These are phyloP conservation scores for Cerastoderma edule DNA, from an alignment of 2,888 invertebrate species.

Conservation along the genomic window DNA sequence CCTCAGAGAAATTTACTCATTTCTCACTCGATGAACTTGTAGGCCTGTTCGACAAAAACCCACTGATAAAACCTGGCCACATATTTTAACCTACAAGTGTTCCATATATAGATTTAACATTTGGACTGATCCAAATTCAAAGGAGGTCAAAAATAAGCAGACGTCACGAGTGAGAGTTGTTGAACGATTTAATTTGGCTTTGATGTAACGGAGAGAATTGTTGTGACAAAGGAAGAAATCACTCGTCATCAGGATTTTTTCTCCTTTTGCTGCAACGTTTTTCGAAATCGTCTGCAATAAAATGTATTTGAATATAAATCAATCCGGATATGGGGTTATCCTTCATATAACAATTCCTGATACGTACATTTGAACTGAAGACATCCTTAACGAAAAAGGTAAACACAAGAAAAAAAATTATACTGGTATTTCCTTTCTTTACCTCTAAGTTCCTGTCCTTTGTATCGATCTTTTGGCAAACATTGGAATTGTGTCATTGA, in stretches of 20 bases:
- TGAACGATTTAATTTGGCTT: not conserved
- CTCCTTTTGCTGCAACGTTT: conserved; percentile 2
- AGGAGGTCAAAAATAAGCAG: not conserved
- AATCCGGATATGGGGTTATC: no score
- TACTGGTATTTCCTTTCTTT: not conserved
- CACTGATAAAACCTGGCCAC: not conserved
- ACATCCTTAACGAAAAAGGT: conserved; percentile 2
- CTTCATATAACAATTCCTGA: not conserved
- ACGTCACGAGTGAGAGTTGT: not conserved
- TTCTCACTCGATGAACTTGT: no score
- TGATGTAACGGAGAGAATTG: not conserved
- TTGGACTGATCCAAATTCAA: not conserved
- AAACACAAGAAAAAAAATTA: not conserved
- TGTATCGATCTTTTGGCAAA: no score
- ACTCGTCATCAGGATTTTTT: not conserved
- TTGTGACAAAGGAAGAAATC: conserved; percentile 5
- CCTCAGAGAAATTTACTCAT: no score
- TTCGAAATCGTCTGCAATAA: not conserved
- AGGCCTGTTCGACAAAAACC: not conserved
- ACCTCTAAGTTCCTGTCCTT: not conserved
- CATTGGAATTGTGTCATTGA: no score
- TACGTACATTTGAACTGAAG: not conserved
- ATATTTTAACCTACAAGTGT: not conserved
- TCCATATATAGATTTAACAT: not conserved
- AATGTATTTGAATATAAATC: no score